Conservation (phyloP, 2,888 invertebrate species). For the Agrypnus murinus region DNA sequence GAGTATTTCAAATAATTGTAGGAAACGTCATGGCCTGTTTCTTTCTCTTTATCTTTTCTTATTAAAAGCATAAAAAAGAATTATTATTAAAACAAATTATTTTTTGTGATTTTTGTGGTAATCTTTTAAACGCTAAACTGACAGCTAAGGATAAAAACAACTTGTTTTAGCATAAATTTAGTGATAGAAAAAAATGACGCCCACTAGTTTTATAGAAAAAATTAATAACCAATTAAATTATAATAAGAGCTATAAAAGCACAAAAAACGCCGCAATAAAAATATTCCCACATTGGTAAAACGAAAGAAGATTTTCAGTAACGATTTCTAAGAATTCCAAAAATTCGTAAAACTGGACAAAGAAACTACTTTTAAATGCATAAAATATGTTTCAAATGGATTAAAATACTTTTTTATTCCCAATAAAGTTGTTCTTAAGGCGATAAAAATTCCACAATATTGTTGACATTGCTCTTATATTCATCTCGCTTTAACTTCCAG, state of each 20-base stretch:
- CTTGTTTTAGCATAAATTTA: constrained; percentile 16
- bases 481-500: constrained; percentile 17
- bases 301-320: background rate
- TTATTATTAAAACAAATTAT: constrained; percentile 5
- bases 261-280: constrained; percentile 25
- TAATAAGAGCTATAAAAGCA: background rate
- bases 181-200: background rate
- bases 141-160: constrained; percentile 6
- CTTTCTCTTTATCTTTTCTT: constrained; percentile 8
- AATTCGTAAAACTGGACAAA: constrained; percentile 48
- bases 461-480: constrained; percentile 21
- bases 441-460: constrained; percentile 45
- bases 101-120: constrained; percentile 16
- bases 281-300: constrained; percentile 30
- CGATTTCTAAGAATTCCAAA: constrained; percentile 48
- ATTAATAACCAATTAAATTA: constrained; percentile 29
- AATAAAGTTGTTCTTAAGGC: constrained; percentile 53
- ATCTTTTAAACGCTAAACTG: background rate
- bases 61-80: background rate
- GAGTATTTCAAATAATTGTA: constrained; percentile 30
- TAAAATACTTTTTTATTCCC: constrained; percentile 52
- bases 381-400: constrained; percentile 51
- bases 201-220: constrained; percentile 20
- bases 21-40: constrained; percentile 15
- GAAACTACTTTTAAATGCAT: constrained; percentile 47